Conservation (phyloP, 2,888 invertebrate species). For the Urechis unicinctus region DNA sequence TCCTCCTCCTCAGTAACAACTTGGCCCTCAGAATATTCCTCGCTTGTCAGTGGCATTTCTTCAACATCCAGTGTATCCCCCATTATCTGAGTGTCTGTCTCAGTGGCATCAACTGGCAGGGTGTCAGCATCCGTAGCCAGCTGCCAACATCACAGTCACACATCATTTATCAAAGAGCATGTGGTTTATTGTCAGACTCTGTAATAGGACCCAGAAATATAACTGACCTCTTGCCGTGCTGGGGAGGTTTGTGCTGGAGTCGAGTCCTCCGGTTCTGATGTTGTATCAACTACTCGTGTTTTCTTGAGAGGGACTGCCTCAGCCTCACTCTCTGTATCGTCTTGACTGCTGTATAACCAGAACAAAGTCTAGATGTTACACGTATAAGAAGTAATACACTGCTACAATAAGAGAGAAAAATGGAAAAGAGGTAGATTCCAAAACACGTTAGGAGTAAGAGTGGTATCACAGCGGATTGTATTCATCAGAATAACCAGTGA, state of each 20-base stretch:
- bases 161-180: too few species aligned
- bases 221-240: too few species aligned
- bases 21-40: conserved; percentile 1
- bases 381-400: neutral
- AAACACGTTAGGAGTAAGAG: too few species aligned
- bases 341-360: neutral
- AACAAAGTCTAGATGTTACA: neutral
- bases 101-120: too few species aligned
- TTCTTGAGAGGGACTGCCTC: neutral
- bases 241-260: neutral
- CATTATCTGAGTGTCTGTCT: neutral
- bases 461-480: too few species aligned
- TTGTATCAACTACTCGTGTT: neutral
- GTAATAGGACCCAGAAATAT: neutral
- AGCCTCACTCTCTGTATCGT: neutral
- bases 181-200: too few species aligned
- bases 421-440: too few species aligned
- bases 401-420: too few species aligned
- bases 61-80: neutral
- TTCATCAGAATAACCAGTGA: too few species aligned
- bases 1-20: neutral
- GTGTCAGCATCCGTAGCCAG: too few species aligned
- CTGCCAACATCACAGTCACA: too few species aligned
- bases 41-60: neutral
- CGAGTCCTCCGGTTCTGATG: too few species aligned